Evolutionary conservation across 2,797 vertebrate genomes (phyloP), one percentile per base, ranked within the genome.

Genomic region (Triplophysa yarkandensis): DNA sequence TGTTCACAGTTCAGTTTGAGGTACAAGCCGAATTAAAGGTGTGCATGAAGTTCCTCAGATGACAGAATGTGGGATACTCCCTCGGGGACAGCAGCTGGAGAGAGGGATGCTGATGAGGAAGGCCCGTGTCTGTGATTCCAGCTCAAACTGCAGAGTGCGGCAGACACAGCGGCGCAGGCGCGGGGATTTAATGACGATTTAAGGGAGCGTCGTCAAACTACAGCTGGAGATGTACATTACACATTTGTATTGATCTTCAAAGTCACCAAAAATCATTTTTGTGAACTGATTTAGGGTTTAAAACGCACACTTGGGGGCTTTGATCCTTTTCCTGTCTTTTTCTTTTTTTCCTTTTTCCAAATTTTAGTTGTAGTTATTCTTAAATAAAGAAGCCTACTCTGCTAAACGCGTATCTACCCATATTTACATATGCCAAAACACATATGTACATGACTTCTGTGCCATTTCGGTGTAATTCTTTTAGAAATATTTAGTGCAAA

Each of bases 191-290:
- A 64, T 48, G 72, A 54, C 61, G 48, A 28, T 25, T 62, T 54
- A 55, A 87, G 82, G 84, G 83, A 82, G 71, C 71, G 80, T 85
- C 85, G 71, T 65, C 73, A 83, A 85, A 85, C 65, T 80, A 79
- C 78, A 54, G 6, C 2, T n/a, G 16, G 43, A 61, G 52, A n/a
- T 6, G 17, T 7, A 1, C 44, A 6, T 16, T 8, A 46, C 17
- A 46, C 14, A 14, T 41, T n/a, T 46, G n/a, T 8, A 27, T 13
- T 25, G 1, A 52, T 2, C 4, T 14, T 27, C 10, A 25, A 23
- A 3, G 21, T 48, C 2, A 10, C 7, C 10, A 0, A 48, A 7
- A 21, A 19, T 8, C 23, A 3, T 23, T 19, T 3, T 9, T n/a
- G 0, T 25, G 5, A 43, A 21, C 9, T 25, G 1, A 23, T 36